Conservation (phyloP, 2,797 vertebrate species). For the Brotula barbata region DNA sequence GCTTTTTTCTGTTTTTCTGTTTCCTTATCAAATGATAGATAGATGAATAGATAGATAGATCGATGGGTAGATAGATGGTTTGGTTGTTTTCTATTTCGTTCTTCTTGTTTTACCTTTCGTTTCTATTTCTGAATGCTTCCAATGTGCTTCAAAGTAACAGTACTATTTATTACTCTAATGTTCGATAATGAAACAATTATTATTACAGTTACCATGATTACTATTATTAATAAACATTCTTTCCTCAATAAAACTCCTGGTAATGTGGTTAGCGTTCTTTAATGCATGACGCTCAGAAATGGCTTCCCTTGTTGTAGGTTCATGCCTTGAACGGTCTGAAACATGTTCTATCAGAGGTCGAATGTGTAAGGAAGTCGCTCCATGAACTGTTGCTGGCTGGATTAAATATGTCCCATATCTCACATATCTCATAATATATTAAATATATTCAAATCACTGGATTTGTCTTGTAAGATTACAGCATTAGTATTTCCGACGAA, state of each 20-base stretch:
- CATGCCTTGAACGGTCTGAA: neutral
- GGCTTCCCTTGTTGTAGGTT: neutral
- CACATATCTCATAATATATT: no score
- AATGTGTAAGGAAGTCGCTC: neutral
- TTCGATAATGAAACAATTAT: constrained; percentile 81
- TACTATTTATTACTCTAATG: constrained; percentile 83
- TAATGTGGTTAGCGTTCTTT: constrained; percentile 23
- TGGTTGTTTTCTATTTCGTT: constrained; percentile 68
- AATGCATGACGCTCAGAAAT: neutral
- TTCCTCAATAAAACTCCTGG: constrained; percentile 82
- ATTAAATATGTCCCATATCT: no score
- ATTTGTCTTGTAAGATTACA: neutral
- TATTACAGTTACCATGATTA: constrained; percentile 77
- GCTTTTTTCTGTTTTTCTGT: constrained; percentile 20
- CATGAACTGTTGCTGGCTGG: no score
- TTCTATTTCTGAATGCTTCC: constrained; percentile 86
- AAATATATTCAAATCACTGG: neutral
- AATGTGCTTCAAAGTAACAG: constrained; percentile 87
- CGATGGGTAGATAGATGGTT: constrained; percentile 57
- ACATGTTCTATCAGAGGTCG: neutral
- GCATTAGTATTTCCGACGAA: neutral
- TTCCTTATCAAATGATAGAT: constrained; percentile 30
- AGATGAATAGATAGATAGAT: constrained; percentile 43
- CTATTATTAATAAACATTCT: constrained; percentile 95
- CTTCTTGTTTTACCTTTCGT: constrained; percentile 57